Evolutionary conservation across 2,888 invertebrate species (phyloP).

Genomic region (Sinotaia quadrata): DNA sequence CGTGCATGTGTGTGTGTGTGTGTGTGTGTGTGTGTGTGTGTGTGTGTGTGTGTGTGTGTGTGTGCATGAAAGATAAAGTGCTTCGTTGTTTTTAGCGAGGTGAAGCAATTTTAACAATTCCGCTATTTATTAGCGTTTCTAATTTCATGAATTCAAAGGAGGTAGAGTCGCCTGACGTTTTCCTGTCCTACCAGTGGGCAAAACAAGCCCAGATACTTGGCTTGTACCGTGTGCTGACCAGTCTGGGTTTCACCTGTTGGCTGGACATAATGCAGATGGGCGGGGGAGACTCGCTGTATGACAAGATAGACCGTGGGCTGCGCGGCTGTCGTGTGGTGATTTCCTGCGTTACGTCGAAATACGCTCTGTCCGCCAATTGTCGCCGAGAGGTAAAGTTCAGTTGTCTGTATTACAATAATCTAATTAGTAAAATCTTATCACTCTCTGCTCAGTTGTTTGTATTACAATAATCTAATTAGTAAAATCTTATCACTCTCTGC

Average conservation of each 20-base stretch:
- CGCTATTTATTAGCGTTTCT: too few relatives aligned
- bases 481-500: too few relatives aligned
- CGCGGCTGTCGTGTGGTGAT: slow-evolving; percentile 61
- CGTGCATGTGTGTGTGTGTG: slow-evolving; percentile 1
- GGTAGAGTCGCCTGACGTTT: slow-evolving; percentile 52
- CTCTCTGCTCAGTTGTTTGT: too few relatives aligned
- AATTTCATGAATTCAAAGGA: too few relatives aligned
- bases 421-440: too few relatives aligned
- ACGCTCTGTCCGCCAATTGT: slow-evolving; percentile 68
- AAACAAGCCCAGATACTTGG: slow-evolving; percentile 64
- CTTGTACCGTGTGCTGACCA: slow-evolving; percentile 56
- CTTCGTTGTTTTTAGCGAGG: not conserved
- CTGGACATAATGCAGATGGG: slow-evolving; percentile 71
- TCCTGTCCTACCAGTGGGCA: slow-evolving; percentile 70
- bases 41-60: not conserved
- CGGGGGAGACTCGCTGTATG: slow-evolving; percentile 69
- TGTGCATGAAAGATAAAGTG: not conserved
- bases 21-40: slow-evolving; percentile 2
- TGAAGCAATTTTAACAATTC: too few relatives aligned
- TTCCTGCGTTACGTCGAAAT: slow-evolving; percentile 68
- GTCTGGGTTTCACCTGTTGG: slow-evolving; percentile 65
- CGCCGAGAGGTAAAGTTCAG: slow-evolving; percentile 65
- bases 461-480: too few relatives aligned
- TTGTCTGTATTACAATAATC: too few relatives aligned
- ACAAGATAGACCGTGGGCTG: slow-evolving; percentile 68